These are phyloP conservation scores for Caenorhabditis sp. DNA, from an alignment of 2,888 invertebrate species.

Conservation along the genomic window DNA sequence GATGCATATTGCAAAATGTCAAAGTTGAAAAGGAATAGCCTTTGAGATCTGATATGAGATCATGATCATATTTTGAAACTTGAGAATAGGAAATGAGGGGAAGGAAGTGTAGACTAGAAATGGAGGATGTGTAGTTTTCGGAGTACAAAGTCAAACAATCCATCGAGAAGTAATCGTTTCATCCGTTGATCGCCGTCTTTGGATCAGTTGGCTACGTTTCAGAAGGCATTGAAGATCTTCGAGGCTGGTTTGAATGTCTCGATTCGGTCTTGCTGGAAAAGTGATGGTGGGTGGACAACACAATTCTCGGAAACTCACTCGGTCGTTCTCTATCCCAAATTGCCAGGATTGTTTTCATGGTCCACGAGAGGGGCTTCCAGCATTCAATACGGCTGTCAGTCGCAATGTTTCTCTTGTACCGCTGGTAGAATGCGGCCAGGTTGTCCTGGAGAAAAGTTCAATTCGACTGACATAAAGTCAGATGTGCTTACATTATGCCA, in stretches of 20 bases:
- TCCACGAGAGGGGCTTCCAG: conserved; percentile 18
- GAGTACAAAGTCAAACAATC: not conserved
- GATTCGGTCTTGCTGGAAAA: not conserved
- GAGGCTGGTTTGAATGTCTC: not conserved
- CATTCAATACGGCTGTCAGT: not conserved
- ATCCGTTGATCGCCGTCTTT: not conserved
- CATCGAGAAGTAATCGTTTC: not conserved
- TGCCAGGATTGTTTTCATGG: not conserved
- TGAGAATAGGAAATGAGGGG: conserved; percentile 15
- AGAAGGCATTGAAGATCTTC: not conserved
- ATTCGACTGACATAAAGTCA: not conserved
- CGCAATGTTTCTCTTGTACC: not conserved
- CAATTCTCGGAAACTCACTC: not conserved
- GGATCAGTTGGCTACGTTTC: not conserved
- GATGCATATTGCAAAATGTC: conserved; percentile 20
- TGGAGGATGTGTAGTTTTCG: not conserved
- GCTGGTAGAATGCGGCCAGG: conserved; percentile 6
- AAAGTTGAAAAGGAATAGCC: conserved; percentile 14
- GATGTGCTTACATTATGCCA: conserved; percentile 1
- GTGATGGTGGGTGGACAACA: not conserved
- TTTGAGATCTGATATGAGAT: conserved; percentile 11
- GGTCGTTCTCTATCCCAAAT: not conserved
- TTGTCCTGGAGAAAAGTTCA: conserved; percentile 5
- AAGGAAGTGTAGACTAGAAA: not conserved
- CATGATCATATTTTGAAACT: conserved; percentile 10